Base-by-base conservation (phyloP, 2,888 invertebrate genomes). In the Eumacrocentrus americanus region DNA sequence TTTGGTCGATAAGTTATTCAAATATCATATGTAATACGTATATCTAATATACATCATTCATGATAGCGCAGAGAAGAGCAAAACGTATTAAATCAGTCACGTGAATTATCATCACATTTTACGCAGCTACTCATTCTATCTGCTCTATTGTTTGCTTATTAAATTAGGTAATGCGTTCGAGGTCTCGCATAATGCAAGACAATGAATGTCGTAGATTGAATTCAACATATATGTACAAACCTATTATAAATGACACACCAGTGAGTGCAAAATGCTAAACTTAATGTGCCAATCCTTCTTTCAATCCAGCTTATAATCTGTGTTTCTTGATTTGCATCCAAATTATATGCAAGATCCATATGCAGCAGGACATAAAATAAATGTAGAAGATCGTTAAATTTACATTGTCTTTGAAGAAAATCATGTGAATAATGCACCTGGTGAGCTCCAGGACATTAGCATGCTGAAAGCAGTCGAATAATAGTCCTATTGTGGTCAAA, bases 401-500 rank as follows among this genome's bases (percentile, higher is more conserved):
- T 2, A 51, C 37, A 51, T 65, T 50, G 23, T 53, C 7, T 12
- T 55, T 60, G 7, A 82, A 68, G 6, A 78, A 78, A 11, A 76
- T 77, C 35, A 89, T 85, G 18, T 89, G 81, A 0, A 86, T 76
- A n/a, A 86, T 82, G 72, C 91, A 91, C 7, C 91, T 84, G 1
- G 85, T 63, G 1, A 89, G 83, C 78, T 91, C 91, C 34, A 88
- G 81, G 1, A 85, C 72, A 5, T 86, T 83, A 0, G 88, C 88
- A 68, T 85, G 82, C 5, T 84, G 83, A 40, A 85, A 85, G 68
- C 87, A 86, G 69, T 91, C 91, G 69, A 91, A 88, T 6, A 91
- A 76, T 83, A 91, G 84, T 0, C 91, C 91, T 51, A 91, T 89
- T 20, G 87, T 82, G 0, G 88, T 88, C 11, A 91, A 79, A 0